Percentiles rank a stretch among this genome's conserved stretches.
These are phyloP conservation scores for Cyprinodon tularosa DNA, from an alignment of 2,113 vertebrate species.

Conservation along the genomic window DNA sequence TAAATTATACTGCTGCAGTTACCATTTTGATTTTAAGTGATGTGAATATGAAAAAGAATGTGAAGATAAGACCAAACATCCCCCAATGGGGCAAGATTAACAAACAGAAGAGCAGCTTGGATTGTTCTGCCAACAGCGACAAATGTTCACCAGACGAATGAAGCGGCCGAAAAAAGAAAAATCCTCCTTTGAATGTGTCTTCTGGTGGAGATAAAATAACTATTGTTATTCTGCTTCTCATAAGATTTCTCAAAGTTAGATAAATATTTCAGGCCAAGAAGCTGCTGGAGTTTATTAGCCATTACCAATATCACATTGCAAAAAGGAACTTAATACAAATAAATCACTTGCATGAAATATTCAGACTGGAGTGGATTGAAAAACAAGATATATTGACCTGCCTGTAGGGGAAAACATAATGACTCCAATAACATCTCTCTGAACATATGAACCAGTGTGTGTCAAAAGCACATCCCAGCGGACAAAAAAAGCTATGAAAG, in stretches of 20 bases:
- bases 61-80: conserved; percentile 3
- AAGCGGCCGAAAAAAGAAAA: conserved; percentile 20
- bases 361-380: not conserved
- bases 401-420: not conserved
- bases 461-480: not conserved
- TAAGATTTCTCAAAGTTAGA: conserved; percentile 8
- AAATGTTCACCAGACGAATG: conserved; percentile 24
- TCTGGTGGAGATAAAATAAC: conserved; percentile 24
- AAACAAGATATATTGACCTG: not conserved
- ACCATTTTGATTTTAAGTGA: conserved; percentile 6
- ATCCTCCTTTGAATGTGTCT: conserved; percentile 37
- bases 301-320: not conserved
- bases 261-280: conserved; percentile 17
- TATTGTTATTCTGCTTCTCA: conserved; percentile 27
- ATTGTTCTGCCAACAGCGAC: conserved; percentile 22
- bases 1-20: not conserved
- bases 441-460: conserved; percentile 1
- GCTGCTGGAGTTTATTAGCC: not conserved
- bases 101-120: conserved; percentile 24
- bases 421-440: not conserved
- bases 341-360: not conserved
- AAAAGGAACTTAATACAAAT: conserved; percentile 7
- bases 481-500: conserved; percentile 7
- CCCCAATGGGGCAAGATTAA: conserved; percentile 14
- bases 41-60: conserved; percentile 6